Conservation (phyloP, 53 echinoderm and acorn worm genomes). For the Temnopleurus reevesii region DNA sequence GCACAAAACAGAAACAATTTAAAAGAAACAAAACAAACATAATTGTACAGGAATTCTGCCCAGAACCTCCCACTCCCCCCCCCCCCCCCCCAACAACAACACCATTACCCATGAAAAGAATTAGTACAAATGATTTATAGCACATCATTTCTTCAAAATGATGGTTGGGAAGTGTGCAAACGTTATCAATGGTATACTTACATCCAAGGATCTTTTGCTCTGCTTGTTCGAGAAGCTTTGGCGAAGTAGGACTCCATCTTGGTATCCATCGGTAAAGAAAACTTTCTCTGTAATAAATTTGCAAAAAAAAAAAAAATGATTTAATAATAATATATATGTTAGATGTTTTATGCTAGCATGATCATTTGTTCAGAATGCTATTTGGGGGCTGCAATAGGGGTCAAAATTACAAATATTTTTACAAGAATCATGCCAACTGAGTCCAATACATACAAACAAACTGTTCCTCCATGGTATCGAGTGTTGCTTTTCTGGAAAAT, state of each 20-base stretch:
- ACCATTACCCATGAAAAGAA: background rate
- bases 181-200: constrained; percentile 53
- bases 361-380: no score
- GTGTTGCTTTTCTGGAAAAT: no score
- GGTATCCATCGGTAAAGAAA: constrained; percentile 63
- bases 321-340: background rate
- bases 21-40: no score
- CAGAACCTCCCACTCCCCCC: background rate
- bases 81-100: background rate
- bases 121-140: no score
- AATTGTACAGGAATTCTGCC: no score
- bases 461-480: no score
- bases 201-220: constrained; percentile 82
- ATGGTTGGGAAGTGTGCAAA: background rate
- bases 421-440: no score
- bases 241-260: constrained; percentile 88
- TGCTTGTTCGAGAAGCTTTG: constrained; percentile 67
- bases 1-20: no score
- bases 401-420: no score
- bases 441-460: no score
- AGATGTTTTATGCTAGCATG: no score
- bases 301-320: background rate
- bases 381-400: no score
- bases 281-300: constrained; percentile 44
- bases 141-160: background rate